These are phyloP conservation scores for Alaudala cheleensis DNA, from an alignment of 2,113 vertebrate genomes.

Conservation along the genomic window DNA sequence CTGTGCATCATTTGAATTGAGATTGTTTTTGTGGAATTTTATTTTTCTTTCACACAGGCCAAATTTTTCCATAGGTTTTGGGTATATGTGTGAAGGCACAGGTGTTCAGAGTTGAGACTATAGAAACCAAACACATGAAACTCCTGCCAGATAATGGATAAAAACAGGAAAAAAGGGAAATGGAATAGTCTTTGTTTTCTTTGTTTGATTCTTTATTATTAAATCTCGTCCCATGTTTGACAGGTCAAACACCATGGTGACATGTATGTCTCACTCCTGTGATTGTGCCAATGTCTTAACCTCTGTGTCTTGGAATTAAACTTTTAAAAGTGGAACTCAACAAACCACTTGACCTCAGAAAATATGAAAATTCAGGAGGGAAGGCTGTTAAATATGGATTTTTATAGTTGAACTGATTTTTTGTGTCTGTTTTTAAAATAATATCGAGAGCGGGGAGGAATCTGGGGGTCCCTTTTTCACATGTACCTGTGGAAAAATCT, in stretches of 20 bases:
- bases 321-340: not conserved
- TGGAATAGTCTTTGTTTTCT: not conserved
- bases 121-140: not conserved
- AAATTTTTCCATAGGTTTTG: not conserved
- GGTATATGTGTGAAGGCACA: not conserved
- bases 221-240: fast-evolving
- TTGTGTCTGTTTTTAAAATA: not conserved
- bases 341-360: not conserved
- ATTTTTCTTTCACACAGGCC: not conserved
- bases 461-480: not conserved
- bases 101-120: not conserved
- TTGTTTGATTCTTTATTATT: not conserved
- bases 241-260: fast-evolving
- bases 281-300: not conserved
- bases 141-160: not conserved
- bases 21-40: not conserved
- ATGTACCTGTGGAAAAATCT: constrained; percentile 1
- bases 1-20: not conserved
- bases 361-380: not conserved
- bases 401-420: not conserved
- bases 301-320: not conserved
- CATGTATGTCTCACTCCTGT: fast-evolving
- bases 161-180: not conserved
- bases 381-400: not conserved
- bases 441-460: not conserved